These are phyloP conservation scores for Podocnemis expansa DNA, from an alignment of 2,113 vertebrate genomes.

Conservation along the genomic window DNA sequence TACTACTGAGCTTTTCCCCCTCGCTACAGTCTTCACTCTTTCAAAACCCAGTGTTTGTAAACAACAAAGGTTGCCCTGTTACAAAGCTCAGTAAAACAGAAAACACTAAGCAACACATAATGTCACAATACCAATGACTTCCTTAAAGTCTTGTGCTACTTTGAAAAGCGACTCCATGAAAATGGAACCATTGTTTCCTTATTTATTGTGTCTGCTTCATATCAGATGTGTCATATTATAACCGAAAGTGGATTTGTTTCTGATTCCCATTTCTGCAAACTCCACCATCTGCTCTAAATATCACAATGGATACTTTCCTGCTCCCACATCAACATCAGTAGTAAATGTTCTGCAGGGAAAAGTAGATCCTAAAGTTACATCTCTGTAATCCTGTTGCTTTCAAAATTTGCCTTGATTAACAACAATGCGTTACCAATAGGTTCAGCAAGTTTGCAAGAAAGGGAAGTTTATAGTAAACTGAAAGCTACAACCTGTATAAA, in stretches of 20 bases:
- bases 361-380: not conserved
- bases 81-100: not conserved
- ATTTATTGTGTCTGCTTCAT: not conserved
- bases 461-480: too few relatives aligned
- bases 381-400: not conserved
- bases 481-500: too few relatives aligned
- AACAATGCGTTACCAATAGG: not conserved
- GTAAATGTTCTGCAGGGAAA: not conserved
- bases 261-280: not conserved
- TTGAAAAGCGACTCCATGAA: not conserved
- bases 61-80: not conserved
- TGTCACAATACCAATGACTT: not conserved
- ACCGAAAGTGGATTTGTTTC: not conserved
- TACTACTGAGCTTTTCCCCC: not conserved
- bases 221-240: not conserved
- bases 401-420: not conserved
- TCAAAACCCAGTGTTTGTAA: not conserved
- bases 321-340: not conserved
- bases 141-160: not conserved
- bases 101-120: not conserved
- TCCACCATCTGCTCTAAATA: not conserved
- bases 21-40: not conserved
- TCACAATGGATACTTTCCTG: not conserved
- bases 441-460: not conserved
- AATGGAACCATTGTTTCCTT: not conserved